Base-by-base conservation (phyloP, 2,113 vertebrate genomes). In the Microcebus murinus region DNA sequence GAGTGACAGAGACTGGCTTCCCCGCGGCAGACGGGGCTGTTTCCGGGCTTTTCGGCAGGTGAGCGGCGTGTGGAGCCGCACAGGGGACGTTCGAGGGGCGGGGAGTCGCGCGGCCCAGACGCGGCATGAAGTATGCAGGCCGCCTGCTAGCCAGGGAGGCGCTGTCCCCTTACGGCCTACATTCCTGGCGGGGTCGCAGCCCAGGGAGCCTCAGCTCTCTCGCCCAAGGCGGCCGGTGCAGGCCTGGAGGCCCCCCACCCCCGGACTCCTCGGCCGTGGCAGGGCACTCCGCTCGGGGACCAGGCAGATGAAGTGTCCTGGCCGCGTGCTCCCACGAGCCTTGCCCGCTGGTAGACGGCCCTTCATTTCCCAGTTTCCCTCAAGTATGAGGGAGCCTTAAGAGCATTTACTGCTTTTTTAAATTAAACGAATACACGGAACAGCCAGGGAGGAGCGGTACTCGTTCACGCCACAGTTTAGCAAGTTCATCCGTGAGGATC, bases 1-100 rank as follows among this genome's bases (percentile, higher is more conserved):
- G 13, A 52, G 52, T 34, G 42, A 65, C 36, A 67, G 73, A 52
- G 45, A 57, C 0, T 0, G 9, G 25, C 17, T 57, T 96, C 74
- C 55, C 57, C 29, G 39, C 0, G 8, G 67, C 0, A 6, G 42
- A n/a, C 14, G 55, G 34, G 31, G 29, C 50, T 92, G 25, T 91
- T 90, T 45, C 90, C 70, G 71, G 65, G 76, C 36, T 96, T 95
- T 76, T 87, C 36, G 48, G 45, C 68, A 65, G 52, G 31, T 82
- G 11, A 68, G 91, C 85, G 70, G 27, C 68, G 73, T 80, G 67
- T 67, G 52, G 59, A 90, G 91, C 82, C 45, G 57, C 81, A 34
- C 36, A 61, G 85, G 86, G 61, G 73, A 83, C 15, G 39, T 88
- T 59, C 2, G 42, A 65, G 70, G 45, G 57, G 45, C n/a, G 27